Percentiles rank a stretch among this genome's conserved stretches.
These are phyloP conservation scores for Paracentrotus lividus DNA, from an alignment of 53 echinoderm and acorn worm genomes.

Conservation along the genomic window DNA sequence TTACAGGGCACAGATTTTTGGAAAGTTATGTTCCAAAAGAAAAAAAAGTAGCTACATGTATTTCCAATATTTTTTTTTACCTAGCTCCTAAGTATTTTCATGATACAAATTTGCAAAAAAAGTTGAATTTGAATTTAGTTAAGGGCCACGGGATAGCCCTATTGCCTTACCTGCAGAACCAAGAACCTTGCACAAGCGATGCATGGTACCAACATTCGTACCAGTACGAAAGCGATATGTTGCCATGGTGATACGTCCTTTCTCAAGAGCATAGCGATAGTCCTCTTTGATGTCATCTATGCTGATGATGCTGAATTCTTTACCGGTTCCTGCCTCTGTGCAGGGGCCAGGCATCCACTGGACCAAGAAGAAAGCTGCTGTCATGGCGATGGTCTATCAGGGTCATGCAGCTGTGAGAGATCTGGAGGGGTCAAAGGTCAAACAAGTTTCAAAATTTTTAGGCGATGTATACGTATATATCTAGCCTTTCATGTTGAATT, in stretches of 20 bases:
- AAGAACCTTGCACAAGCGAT: conserved; percentile 56
- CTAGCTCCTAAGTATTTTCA: no score
- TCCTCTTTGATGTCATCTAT: conserved; percentile 63
- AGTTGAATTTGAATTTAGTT: no score
- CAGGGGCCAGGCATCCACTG: conserved; percentile 62
- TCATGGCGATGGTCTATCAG: not conserved
- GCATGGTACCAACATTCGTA: conserved; percentile 31
- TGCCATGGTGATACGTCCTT: conserved; percentile 68
- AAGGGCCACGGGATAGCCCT: not conserved
- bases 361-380: conserved; percentile 34
- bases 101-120: no score
- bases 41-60: no score
- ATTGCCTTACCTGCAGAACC: not conserved
- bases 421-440: not conserved
- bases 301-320: conserved; percentile 63
- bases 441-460: no score
- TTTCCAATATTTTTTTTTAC: no score
- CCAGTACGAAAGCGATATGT: conserved; percentile 50
- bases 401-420: not conserved
- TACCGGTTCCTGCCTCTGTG: conserved; percentile 14
- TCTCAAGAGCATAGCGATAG: conserved; percentile 65
- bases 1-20: no score
- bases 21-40: no score
- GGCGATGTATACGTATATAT: no score
- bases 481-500: no score